phyloP scores from a whole-genome alignment of 92 coral and sea anemone genomes.

The Epizoanthus fatuus region DNA sequence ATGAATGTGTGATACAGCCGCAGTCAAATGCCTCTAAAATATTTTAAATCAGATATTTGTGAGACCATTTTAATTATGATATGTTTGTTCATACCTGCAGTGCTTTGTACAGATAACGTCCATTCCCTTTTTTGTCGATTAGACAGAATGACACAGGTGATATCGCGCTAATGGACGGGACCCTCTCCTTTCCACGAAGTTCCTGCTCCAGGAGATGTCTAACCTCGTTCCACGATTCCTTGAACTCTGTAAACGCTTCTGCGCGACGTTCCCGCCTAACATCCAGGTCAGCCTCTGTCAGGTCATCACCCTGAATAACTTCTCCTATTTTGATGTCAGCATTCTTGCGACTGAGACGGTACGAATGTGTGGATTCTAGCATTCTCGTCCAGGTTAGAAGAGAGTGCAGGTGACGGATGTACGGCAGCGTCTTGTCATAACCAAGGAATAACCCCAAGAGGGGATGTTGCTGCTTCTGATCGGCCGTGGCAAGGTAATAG shows the following conservation, averaged over 20 bases:
- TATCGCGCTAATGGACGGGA: constrained; percentile 58
- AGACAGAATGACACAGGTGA: constrained; percentile 58
- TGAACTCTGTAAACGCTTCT: constrained; percentile 30
- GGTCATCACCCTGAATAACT: constrained; percentile 54
- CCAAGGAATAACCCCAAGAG: constrained; percentile 70
- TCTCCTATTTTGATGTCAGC: constrained; percentile 71
- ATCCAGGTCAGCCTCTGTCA: constrained; percentile 32
- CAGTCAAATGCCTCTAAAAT: no score
- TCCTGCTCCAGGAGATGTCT: constrained; percentile 50
- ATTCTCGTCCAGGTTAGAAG: constrained; percentile 70
- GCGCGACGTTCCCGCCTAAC: constrained; percentile 18
- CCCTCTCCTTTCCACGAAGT: constrained; percentile 23
- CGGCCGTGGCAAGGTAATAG: constrained; percentile 38
- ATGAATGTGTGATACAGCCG: no score
- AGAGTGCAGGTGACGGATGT: constrained; percentile 55
- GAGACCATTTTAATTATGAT: no score
- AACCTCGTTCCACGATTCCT: constrained; percentile 63
- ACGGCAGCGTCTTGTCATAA: constrained; percentile 48
- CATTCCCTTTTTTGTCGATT: constrained; percentile 47
- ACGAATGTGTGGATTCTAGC: constrained; percentile 54
- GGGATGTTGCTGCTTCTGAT: constrained; percentile 36
- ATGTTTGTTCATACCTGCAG: constrained; percentile 2
- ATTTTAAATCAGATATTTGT: no score
- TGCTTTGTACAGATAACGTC: constrained; percentile 48
- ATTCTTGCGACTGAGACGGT: constrained; percentile 75